These are phyloP conservation scores for Poecilia gillii DNA, from an alignment of 2,797 vertebrate species.

Conservation along the genomic window DNA sequence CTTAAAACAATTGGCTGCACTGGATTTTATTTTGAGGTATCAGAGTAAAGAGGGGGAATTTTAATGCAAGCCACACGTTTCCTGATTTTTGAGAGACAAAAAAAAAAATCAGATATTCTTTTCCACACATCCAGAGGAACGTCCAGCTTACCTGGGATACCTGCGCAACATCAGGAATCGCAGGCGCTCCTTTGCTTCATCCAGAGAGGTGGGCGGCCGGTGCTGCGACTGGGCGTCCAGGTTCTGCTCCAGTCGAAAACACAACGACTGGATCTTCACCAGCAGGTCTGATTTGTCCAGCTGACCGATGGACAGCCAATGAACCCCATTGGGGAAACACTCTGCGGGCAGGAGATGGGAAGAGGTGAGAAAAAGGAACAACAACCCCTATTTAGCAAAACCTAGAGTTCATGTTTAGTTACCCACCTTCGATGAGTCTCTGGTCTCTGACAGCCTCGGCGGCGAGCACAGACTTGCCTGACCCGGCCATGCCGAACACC, in stretches of 20 bases:
- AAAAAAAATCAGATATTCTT: not conserved
- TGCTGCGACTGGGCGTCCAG: slow-evolving; percentile 81
- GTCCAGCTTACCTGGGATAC: slow-evolving; percentile 81
- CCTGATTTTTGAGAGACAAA: not conserved
- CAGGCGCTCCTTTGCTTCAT: slow-evolving; percentile 95
- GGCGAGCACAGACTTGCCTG: slow-evolving; percentile 95
- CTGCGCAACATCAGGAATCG: slow-evolving; percentile 88
- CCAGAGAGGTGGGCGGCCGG: slow-evolving; percentile 87
- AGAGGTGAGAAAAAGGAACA: not conserved
- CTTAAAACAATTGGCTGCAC: no score
- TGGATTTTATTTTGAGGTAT: not conserved
- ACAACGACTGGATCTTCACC: slow-evolving; percentile 93
- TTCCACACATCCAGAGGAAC: not conserved
- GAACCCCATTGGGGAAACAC: slow-evolving; percentile 91
- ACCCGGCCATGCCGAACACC: slow-evolving; percentile 97
- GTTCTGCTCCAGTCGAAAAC: slow-evolving; percentile 89
- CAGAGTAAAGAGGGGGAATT: not conserved
- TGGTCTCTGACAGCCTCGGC: slow-evolving; percentile 91
- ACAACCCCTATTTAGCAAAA: not conserved
- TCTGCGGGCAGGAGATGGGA: slow-evolving; percentile 65
- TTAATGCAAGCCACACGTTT: not conserved
- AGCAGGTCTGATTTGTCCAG: slow-evolving; percentile 92
- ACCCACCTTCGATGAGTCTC: slow-evolving; percentile 86
- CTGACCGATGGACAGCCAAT: slow-evolving; percentile 95
- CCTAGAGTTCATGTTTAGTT: slow-evolving; percentile 2